A percentile compares a stretch with the other conserved stretches of the same genome.
Evolutionary conservation across 2,113 vertebrate species (phyloP).

Genomic region (Polyodon spathula): DNA sequence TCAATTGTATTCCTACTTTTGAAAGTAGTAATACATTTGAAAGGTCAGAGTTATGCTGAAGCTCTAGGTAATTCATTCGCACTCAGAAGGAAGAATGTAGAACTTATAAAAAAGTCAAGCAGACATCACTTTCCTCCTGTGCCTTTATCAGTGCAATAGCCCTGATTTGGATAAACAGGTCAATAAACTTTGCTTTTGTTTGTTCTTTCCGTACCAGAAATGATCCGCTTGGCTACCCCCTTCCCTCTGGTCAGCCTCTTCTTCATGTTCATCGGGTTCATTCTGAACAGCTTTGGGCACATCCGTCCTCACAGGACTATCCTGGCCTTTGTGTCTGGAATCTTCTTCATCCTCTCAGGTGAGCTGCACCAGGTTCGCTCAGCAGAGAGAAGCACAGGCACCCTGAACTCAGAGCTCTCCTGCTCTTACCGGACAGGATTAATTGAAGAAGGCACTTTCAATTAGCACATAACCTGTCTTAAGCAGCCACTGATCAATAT

Average conservation of each 20-base stretch:
- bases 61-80: too few relatives aligned
- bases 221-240: constrained; percentile 90
- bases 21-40: too few relatives aligned
- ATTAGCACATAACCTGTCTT: too few relatives aligned
- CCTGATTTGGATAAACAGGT: not conserved
- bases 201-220: constrained; percentile 55
- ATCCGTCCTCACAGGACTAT: constrained; percentile 87
- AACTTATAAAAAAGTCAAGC: too few relatives aligned
- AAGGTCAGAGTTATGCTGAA: too few relatives aligned
- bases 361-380: constrained; percentile 6
- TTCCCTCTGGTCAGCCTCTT: constrained; percentile 94
- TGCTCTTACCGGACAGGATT: too few relatives aligned
- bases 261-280: constrained; percentile 97
- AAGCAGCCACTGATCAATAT: too few relatives aligned
- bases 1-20: too few relatives aligned
- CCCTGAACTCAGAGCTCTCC: too few relatives aligned
- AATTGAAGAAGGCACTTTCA: too few relatives aligned
- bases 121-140: not conserved
- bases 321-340: constrained; percentile 89
- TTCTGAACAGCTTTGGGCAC: constrained; percentile 89
- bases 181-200: not conserved
- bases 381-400: too few relatives aligned
- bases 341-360: constrained; percentile 96
- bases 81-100: too few relatives aligned
- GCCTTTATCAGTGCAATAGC: not conserved